Percentiles rank a stretch among this genome's conserved stretches.
Evolutionary conservation across 1,140 invertebrate genomes (phyloP).

Genomic region (Lutraria rhynchaena): DNA sequence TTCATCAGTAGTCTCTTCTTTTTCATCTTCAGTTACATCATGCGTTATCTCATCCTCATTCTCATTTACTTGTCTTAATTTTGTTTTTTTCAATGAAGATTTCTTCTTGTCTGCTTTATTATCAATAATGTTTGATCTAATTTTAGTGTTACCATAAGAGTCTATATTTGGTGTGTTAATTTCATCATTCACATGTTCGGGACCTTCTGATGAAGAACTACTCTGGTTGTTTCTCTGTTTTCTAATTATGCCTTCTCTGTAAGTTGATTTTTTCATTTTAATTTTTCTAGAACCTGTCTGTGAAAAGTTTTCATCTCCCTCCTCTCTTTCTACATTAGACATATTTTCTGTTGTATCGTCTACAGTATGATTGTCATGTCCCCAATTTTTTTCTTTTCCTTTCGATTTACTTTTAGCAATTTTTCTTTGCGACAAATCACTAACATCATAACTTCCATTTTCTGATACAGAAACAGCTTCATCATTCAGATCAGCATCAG

Average conservation of each 20-base stretch:
- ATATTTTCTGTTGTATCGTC: background rate
- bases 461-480: background rate
- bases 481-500: background rate
- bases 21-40: background rate
- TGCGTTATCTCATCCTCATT: background rate
- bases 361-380: background rate
- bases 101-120: background rate
- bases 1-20: background rate
- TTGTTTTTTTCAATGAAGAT: background rate
- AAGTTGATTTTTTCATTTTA: background rate
- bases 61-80: background rate
- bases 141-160: background rate
- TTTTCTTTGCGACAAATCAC: background rate
- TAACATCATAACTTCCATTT: background rate
- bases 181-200: too few relatives aligned
- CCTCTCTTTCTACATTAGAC: background rate
- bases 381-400: background rate
- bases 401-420: background rate
- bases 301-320: background rate
- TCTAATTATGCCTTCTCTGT: background rate
- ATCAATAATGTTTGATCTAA: background rate
- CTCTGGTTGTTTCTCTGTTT: background rate
- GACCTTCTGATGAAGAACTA: background rate
- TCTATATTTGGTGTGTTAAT: too few relatives aligned
- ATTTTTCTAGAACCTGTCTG: background rate